Percentiles rank a stretch among this genome's conserved stretches.
Evolutionary conservation across 2,888 invertebrate genomes (phyloP).

Genomic region (Linnaemya tessellans): DNA sequence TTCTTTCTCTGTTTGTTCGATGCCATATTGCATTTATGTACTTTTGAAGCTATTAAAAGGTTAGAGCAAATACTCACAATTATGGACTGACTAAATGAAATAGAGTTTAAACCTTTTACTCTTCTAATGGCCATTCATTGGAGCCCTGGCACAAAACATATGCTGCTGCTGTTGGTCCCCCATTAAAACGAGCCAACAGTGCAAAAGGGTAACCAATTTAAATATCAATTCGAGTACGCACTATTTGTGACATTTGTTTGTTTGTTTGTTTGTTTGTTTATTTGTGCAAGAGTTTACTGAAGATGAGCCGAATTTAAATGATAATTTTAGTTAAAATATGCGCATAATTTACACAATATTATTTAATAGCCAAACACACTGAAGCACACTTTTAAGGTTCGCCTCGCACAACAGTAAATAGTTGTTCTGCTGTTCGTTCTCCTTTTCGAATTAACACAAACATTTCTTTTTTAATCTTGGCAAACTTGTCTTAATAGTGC

Average conservation of each 20-base stretch:
- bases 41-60: constrained; percentile 70
- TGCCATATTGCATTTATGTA: constrained; percentile 73
- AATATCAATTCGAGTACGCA: constrained; percentile 44
- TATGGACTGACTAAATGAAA: constrained; percentile 53
- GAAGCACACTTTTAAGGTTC: not conserved
- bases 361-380: constrained; percentile 3
- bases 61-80: constrained; percentile 66
- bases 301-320: constrained; percentile 37
- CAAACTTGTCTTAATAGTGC: not conserved
- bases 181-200: constrained; percentile 11
- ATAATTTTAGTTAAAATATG: constrained; percentile 50
- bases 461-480: constrained; percentile 40
- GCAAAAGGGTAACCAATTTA: constrained; percentile 47
- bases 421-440: not conserved
- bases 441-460: not conserved
- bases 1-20: constrained; percentile 43
- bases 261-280: constrained; percentile 55
- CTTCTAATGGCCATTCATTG: not conserved
- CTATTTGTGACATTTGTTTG: constrained; percentile 53
- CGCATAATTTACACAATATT: constrained; percentile 48
- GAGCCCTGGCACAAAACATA: constrained; percentile 44
- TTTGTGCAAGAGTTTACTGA: constrained; percentile 25
- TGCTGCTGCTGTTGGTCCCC: constrained; percentile 34
- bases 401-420: not conserved
- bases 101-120: constrained; percentile 33